Evolutionary conservation across 2,113 vertebrate genomes (phyloP).

Genomic region (Hemiscyllium ocellatum): DNA sequence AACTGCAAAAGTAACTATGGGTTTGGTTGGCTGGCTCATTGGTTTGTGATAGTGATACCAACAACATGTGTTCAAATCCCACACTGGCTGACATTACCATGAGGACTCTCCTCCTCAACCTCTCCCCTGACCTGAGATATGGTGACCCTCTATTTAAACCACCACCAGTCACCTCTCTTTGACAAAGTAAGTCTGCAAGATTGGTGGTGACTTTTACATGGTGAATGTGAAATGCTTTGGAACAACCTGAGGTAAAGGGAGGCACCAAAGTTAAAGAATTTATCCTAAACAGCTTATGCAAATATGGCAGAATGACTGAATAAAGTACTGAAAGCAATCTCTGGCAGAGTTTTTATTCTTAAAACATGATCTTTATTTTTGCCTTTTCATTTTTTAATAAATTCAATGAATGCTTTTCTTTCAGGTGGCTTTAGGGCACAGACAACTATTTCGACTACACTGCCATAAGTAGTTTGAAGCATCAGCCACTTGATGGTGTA

Average conservation of each 20-base stretch:
- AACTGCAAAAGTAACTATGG: no score
- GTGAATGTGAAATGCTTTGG: background rate
- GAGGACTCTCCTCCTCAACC: no score
- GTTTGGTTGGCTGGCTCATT: no score
- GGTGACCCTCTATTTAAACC: no score
- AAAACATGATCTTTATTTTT: background rate
- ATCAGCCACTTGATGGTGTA: background rate
- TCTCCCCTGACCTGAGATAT: no score
- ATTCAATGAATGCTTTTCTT: background rate
- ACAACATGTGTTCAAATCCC: no score
- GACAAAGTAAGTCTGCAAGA: no score
- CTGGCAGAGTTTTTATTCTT: background rate
- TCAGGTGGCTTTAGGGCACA: background rate
- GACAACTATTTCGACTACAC: background rate
- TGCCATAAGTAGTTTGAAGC: background rate
- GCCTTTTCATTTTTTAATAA: background rate
- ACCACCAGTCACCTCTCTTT: no score
- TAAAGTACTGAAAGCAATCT: background rate
- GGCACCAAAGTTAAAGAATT: background rate
- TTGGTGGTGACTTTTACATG: no score
- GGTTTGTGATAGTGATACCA: no score
- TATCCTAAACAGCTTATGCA: background rate
- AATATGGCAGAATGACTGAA: constrained; percentile 39
- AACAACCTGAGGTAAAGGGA: background rate
- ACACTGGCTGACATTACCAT: no score